Conservation (phyloP, 2,797 vertebrate species). For the Acropternis orthonyx region DNA sequence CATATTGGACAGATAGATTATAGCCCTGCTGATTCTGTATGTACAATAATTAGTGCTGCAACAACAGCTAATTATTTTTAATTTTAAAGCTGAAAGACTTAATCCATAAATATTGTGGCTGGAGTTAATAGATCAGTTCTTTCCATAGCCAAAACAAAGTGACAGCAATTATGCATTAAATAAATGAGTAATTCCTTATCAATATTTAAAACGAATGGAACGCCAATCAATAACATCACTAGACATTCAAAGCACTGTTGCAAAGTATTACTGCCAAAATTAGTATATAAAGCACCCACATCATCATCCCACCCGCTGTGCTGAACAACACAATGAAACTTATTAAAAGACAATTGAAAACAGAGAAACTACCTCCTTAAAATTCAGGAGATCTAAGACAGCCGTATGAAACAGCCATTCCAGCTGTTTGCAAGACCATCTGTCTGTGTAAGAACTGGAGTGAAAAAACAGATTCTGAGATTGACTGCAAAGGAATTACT, state of each 20-base stretch:
- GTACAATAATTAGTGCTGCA: constrained; percentile 53
- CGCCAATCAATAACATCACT: not conserved
- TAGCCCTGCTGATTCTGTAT: constrained; percentile 49
- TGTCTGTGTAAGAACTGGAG: not conserved
- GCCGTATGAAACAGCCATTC: not conserved
- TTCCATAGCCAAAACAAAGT: not conserved
- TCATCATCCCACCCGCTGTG: not conserved
- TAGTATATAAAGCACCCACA: constrained; percentile 4
- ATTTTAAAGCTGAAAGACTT: constrained; percentile 57
- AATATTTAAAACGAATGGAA: constrained; percentile 54
- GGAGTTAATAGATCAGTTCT: constrained; percentile 12
- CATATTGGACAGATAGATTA: constrained; percentile 68
- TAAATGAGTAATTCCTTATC: constrained; percentile 29
- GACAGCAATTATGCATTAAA: constrained; percentile 8
- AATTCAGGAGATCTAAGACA: not conserved
- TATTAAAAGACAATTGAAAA: constrained; percentile 11
- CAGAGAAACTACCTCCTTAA: not conserved
- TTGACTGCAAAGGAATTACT: not conserved
- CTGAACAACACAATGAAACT: not conserved
- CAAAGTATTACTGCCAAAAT: constrained; percentile 17
- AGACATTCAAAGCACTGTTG: not conserved
- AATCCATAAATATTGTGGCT: constrained; percentile 41
- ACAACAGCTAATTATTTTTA: constrained; percentile 65
- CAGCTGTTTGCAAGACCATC: not conserved
- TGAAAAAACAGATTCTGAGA: not conserved